Evolutionary conservation across 1,140 invertebrate species (phyloP), one percentile per base, ranked within the genome.

Genomic region (Pinna nobilis): DNA sequence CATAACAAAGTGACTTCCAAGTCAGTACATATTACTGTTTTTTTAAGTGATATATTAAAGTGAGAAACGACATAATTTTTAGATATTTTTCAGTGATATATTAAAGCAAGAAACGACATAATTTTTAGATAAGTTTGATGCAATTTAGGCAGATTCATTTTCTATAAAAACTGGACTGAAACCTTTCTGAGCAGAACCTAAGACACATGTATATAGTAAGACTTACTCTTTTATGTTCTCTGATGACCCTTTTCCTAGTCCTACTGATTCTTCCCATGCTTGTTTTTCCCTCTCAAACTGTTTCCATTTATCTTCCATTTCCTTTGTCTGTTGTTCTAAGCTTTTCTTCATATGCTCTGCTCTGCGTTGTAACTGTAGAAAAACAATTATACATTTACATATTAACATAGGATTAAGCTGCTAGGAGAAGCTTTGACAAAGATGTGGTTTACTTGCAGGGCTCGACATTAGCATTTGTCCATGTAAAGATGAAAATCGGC

Each of bases 281-380:
- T 93, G 90, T 83, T 94, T 96, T 86, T 99, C 97, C n/a, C 92
- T 90, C 79, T 96, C 95, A 81, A 97, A 96, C 23, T 93, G 92
- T 76, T 93, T 92, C 85, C 95, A 92, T 78, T 95, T 95, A 77
- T 98, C 97, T 76, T 98, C 96, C 76, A 98, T 86, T 87, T 98
- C 97, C 60, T 94, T 93, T 71, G 95, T 93, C 89, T 98, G 96
- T 80, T 95, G 93, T 51, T 89, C 88, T 63, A 88, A 77, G 50
- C 80, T 84, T 73, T 88, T 88, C 80, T 88, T 88, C 87, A 88
- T 88, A 59, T 89, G 88, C 67, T 89, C 88, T 35, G 87, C 81
- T 33, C 87, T 67, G 66, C 92, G 90, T 89, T 87, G 83, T 53
- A 89, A 82, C 88, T 89, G 76, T 23, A 79, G 74, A 20, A 53